Conservation (phyloP, 2,888 invertebrate species). For the Imbricaverruca yamaguchii region DNA sequence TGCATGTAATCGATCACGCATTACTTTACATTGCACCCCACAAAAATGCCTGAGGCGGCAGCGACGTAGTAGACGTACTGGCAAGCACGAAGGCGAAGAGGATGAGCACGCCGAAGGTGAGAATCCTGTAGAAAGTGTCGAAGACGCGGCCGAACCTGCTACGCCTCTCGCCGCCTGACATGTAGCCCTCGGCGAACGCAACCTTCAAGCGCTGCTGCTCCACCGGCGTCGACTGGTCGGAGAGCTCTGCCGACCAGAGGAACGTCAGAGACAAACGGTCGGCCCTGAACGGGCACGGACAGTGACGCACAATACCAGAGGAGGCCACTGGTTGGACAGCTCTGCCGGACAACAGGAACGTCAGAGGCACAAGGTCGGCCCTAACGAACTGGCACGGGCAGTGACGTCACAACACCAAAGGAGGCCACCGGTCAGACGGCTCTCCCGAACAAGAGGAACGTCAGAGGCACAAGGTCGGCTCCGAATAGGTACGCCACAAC, state of each 20-base stretch:
- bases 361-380: background rate
- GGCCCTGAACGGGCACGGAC: too few species aligned
- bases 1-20: too few species aligned
- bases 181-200: slow-evolving; percentile 85
- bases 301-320: too few species aligned
- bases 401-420: too few species aligned
- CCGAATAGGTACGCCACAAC: too few species aligned
- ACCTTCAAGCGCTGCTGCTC: slow-evolving; percentile 71
- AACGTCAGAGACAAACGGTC: too few species aligned
- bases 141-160: background rate
- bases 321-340: too few species aligned
- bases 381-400: background rate
- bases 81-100: slow-evolving; percentile 12
- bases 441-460: too few species aligned
- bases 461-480: too few species aligned
- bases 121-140: background rate
- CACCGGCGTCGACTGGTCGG: slow-evolving; percentile 39
- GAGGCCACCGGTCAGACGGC: too few species aligned
- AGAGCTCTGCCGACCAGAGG: slow-evolving; percentile 25
- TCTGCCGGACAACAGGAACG: background rate
- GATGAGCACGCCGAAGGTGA: background rate
- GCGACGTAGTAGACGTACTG: background rate
- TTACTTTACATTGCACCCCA: too few species aligned
- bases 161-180: slow-evolving; percentile 58
- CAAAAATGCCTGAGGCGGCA: too few species aligned